These are phyloP conservation scores for Mystacides longicornis DNA, from an alignment of 2,888 invertebrate genomes.

Conservation along the genomic window DNA sequence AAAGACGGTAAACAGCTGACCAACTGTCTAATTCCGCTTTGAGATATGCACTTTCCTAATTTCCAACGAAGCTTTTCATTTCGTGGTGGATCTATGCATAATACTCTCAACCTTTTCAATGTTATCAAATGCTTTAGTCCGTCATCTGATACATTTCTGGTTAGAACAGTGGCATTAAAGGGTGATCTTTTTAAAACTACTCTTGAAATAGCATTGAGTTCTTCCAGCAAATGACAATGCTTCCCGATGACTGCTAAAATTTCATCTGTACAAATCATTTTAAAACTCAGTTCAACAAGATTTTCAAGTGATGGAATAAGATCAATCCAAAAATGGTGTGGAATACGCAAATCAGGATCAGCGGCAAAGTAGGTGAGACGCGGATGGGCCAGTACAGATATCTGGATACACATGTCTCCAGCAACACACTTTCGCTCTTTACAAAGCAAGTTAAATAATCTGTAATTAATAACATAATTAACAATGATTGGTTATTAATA, in stretches of 20 bases:
- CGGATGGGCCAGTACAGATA: slow-evolving; percentile 41
- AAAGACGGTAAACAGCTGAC: slow-evolving; percentile 39
- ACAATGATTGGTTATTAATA: neutral
- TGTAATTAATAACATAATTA: slow-evolving; percentile 32
- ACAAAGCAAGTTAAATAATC: slow-evolving; percentile 49
- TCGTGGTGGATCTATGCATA: slow-evolving; percentile 45
- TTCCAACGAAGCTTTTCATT: slow-evolving; percentile 38
- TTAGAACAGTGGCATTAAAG: slow-evolving; percentile 44
- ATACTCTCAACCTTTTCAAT: slow-evolving; percentile 38
- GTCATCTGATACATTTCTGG: slow-evolving; percentile 43
- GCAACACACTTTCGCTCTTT: slow-evolving; percentile 41
- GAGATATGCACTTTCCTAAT: slow-evolving; percentile 43
- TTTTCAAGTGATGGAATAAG: slow-evolving; percentile 37
- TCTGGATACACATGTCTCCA: slow-evolving; percentile 43
- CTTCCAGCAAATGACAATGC: slow-evolving; percentile 39
- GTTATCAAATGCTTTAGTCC: slow-evolving; percentile 39
- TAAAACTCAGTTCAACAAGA: slow-evolving; percentile 42
- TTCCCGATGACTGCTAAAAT: slow-evolving; percentile 40
- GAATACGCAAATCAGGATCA: slow-evolving; percentile 42
- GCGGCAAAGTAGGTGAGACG: slow-evolving; percentile 42
- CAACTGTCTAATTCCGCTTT: slow-evolving; percentile 41
- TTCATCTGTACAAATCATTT: slow-evolving; percentile 47
- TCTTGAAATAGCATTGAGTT: slow-evolving; percentile 45
- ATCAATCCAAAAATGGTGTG: slow-evolving; percentile 41
- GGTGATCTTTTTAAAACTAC: slow-evolving; percentile 44